Conservation (phyloP, 2,797 vertebrate genomes). For the Danio kyathit region DNA sequence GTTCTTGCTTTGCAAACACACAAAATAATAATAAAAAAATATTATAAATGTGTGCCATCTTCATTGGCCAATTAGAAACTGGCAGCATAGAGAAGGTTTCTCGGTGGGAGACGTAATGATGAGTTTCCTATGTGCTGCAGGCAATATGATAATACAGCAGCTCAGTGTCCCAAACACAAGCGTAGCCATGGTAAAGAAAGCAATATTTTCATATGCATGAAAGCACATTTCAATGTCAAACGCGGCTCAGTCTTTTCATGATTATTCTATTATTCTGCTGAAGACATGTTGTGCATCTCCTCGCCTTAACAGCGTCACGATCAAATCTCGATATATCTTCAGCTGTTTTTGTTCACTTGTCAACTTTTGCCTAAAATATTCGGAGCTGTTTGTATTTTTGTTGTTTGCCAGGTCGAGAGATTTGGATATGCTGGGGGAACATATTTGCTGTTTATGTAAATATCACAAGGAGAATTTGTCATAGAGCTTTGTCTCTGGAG, state of each 20-base stretch:
- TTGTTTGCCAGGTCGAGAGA: conserved; percentile 19
- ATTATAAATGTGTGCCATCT: conserved; percentile 25
- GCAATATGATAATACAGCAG: conserved; percentile 26
- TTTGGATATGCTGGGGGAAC: neutral
- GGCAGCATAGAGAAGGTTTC: conserved; percentile 18
- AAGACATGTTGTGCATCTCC: conserved; percentile 5
- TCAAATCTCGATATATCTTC: conserved; percentile 12
- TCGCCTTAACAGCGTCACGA: neutral
- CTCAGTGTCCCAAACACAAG: conserved; percentile 20
- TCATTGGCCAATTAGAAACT: conserved; percentile 26
- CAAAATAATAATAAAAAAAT: conserved; percentile 8
- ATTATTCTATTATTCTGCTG: conserved; percentile 30
- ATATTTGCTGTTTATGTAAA: conserved; percentile 3
- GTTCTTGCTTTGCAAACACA: neutral
- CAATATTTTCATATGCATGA: conserved; percentile 36
- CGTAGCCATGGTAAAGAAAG: conserved; percentile 34
- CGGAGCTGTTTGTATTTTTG: neutral
- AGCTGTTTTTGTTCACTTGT: conserved; percentile 18
- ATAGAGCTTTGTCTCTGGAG: neutral
- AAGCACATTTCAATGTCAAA: conserved; percentile 28
- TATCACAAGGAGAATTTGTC: conserved; percentile 16
- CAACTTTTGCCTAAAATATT: conserved; percentile 15
- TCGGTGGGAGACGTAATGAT: conserved; percentile 13
- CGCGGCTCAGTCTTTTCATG: conserved; percentile 2
- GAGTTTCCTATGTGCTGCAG: conserved; percentile 37